Evolutionary conservation across 1,140 invertebrate genomes (phyloP).

Genomic region (Oryctes rhinoceros): DNA sequence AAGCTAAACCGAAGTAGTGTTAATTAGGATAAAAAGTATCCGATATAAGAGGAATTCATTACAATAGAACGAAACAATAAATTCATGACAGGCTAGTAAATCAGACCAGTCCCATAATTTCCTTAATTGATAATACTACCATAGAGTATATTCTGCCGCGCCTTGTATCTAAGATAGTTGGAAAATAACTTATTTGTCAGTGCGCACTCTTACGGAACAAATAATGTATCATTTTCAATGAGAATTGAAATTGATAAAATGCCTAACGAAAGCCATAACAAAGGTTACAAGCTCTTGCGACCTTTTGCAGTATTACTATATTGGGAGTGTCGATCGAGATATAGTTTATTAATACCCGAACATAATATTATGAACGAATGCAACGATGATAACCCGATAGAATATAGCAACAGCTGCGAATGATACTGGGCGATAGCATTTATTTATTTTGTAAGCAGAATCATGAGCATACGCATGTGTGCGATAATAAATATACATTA

Average conservation of each 20-base stretch:
- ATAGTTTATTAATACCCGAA: background rate
- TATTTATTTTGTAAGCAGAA: slow-evolving; percentile 4
- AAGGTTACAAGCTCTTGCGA: slow-evolving; percentile 2
- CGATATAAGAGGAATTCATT: no score
- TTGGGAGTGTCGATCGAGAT: slow-evolving; percentile 16
- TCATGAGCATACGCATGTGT: background rate
- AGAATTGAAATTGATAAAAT: slow-evolving; percentile 15
- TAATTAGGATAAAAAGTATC: no score
- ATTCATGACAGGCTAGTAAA: background rate
- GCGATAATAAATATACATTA: background rate
- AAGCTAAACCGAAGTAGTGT: no score
- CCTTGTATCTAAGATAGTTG: background rate
- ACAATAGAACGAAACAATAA: background rate
- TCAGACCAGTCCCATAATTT: background rate
- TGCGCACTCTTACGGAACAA: slow-evolving; percentile 18
- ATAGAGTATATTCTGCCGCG: background rate
- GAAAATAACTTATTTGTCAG: slow-evolving; percentile 18
- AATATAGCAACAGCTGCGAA: slow-evolving; percentile 6
- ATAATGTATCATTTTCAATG: slow-evolving; percentile 22
- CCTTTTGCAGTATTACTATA: slow-evolving; percentile 21
- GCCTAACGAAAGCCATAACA: slow-evolving; percentile 6
- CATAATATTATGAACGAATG: background rate
- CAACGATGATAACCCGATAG: slow-evolving; percentile 1
- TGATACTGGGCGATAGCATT: background rate
- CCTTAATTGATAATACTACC: background rate